These are phyloP conservation scores for Cromileptes altivelis DNA, from an alignment of 2,113 vertebrate species.

Conservation along the genomic window DNA sequence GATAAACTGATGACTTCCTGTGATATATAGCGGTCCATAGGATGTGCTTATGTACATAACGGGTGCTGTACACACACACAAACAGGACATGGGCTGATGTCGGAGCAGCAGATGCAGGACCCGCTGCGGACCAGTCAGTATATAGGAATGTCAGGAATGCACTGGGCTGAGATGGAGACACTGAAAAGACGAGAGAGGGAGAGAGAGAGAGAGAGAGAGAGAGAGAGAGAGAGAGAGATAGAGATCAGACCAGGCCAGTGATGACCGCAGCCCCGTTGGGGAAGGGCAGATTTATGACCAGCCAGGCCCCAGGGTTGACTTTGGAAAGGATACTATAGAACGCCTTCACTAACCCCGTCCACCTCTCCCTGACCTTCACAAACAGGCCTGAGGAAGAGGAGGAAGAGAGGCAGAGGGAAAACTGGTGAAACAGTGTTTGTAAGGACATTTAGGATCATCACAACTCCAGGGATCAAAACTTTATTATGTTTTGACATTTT, in stretches of 20 bases:
- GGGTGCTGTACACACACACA: conserved; percentile 22
- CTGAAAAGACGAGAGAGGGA: conserved; percentile 24
- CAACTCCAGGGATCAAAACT: background rate
- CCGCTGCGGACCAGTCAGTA: conserved; percentile 60
- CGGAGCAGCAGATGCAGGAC: conserved; percentile 70
- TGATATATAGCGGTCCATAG: background rate
- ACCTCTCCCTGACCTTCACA: conserved; percentile 54
- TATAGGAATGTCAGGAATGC: conserved; percentile 82
- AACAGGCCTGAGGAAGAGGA: conserved; percentile 2
- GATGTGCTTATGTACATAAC: background rate
- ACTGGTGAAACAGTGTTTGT: background rate
- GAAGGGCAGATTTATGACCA: conserved; percentile 74
- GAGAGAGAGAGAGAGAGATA: conserved; percentile 35
- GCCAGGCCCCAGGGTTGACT: conserved; percentile 43
- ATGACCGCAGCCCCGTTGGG: conserved; percentile 36
- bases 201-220: conserved; percentile 42
- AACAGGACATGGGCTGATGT: conserved; percentile 45
- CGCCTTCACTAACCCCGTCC: conserved; percentile 32
- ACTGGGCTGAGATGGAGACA: conserved; percentile 56
- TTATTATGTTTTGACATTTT: background rate
- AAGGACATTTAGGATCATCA: background rate
- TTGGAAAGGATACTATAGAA: conserved; percentile 32
- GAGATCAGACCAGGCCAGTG: conserved; percentile 49
- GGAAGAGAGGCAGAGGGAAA: background rate
- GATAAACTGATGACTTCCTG: background rate